Evolutionary conservation across 2,113 vertebrate genomes (phyloP).

Genomic region (Oreochromis tanganicae): DNA sequence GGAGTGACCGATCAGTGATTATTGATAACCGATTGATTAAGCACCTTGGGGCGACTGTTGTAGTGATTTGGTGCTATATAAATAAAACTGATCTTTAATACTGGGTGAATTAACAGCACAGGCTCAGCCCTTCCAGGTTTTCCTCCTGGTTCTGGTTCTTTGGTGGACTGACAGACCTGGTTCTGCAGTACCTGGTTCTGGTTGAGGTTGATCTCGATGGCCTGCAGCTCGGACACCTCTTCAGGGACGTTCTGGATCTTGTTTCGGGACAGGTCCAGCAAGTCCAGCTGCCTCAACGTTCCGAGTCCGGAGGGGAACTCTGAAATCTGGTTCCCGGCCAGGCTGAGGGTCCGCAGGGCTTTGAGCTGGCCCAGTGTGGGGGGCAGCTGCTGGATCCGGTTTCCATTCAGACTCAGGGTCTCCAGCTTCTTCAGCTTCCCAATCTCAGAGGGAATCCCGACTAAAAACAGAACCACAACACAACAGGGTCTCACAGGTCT

Average conservation of each 20-base stretch:
- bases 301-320: conserved; percentile 84
- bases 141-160: background rate
- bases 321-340: conserved; percentile 85
- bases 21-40: background rate
- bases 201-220: conserved; percentile 96
- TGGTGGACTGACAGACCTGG: background rate
- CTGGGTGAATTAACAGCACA: background rate
- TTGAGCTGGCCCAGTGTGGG: conserved; percentile 80
- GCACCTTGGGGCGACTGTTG: background rate
- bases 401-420: conserved; percentile 83
- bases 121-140: background rate
- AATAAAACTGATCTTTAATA: background rate
- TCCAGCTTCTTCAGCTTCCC: conserved; percentile 93
- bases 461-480: conserved; percentile 36
- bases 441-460: conserved; percentile 81
- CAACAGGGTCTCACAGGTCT: background rate
- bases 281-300: conserved; percentile 83
- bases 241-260: conserved; percentile 83
- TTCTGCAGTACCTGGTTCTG: conserved; percentile 88
- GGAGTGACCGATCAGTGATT: background rate
- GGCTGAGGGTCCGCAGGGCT: conserved; percentile 83
- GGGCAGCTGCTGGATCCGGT: conserved; percentile 82
- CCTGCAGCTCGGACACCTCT: conserved; percentile 83
- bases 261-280: conserved; percentile 93
- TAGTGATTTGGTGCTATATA: background rate